A percentile compares a stretch with the other conserved stretches of the same genome.
Evolutionary conservation across 2,113 vertebrate species (phyloP).

Genomic region (Neogobius melanostomus): DNA sequence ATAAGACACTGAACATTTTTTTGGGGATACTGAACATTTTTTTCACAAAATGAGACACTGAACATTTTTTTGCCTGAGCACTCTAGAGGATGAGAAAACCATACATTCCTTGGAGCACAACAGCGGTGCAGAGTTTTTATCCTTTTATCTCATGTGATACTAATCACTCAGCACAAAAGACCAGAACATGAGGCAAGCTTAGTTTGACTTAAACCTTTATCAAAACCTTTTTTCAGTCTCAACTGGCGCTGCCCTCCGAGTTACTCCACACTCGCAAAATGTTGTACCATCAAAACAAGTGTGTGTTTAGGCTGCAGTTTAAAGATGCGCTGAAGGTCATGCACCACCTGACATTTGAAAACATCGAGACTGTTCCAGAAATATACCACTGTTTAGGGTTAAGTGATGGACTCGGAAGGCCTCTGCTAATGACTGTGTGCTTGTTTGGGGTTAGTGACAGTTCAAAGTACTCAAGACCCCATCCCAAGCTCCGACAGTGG

Average conservation of each 20-base stretch:
- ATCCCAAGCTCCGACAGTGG: not conserved
- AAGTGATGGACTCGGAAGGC: not conserved
- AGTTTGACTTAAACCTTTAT: not conserved
- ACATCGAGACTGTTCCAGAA: constrained; percentile 10
- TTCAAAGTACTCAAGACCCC: constrained; percentile 9
- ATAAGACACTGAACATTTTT: too few species aligned
- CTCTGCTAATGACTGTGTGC: not conserved
- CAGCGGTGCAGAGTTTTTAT: too few species aligned
- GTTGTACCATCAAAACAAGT: constrained; percentile 13
- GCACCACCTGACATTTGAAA: constrained; percentile 17
- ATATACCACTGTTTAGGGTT: constrained; percentile 17
- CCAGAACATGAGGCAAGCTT: too few species aligned
- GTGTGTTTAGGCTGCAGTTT: constrained; percentile 5
- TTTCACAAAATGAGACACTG: too few species aligned
- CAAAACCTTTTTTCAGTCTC: not conserved
- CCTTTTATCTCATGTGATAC: too few species aligned
- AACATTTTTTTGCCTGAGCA: too few species aligned
- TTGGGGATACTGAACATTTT: too few species aligned
- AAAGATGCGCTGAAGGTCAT: constrained; percentile 20
- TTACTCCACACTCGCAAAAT: constrained; percentile 2
- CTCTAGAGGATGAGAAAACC: too few species aligned
- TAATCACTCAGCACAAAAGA: too few species aligned
- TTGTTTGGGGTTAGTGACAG: constrained; percentile 13
- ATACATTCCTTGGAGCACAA: too few species aligned
- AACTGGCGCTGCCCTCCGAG: not conserved